These are phyloP conservation scores for Montipora foliosa DNA, from an alignment of 64 coral and sea anemone species.

Conservation along the genomic window DNA sequence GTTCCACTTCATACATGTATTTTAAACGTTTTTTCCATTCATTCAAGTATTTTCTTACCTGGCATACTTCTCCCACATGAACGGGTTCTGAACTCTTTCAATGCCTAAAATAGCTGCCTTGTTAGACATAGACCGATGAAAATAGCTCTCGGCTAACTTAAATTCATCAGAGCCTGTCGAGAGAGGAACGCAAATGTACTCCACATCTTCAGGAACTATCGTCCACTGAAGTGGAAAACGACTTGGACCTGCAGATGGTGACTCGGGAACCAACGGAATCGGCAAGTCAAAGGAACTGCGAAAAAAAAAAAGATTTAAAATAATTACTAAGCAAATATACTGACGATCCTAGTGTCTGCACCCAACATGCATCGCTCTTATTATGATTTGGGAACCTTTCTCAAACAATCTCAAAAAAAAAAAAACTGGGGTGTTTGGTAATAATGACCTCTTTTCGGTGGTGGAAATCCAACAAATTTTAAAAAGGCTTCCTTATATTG, in stretches of 20 bases:
- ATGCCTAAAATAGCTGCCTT: conserved; percentile 49
- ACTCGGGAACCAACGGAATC: neutral
- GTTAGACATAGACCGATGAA: conserved; percentile 51
- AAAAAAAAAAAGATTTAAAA: neutral
- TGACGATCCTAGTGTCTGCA: too few relatives aligned
- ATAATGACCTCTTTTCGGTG: too few relatives aligned
- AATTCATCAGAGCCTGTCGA: conserved; percentile 42
- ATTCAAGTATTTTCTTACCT: conserved; percentile 20
- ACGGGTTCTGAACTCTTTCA: conserved; percentile 84
- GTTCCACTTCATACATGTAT: too few relatives aligned
- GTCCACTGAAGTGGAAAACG: conserved; percentile 43
- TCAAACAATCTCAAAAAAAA: too few relatives aligned
- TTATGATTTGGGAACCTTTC: too few relatives aligned
- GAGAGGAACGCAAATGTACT: conserved; percentile 50
- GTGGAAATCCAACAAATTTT: too few relatives aligned
- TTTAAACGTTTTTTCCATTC: too few relatives aligned
- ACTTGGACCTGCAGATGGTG: neutral
- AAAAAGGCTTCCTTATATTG: too few relatives aligned
- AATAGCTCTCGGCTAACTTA: conserved; percentile 59
- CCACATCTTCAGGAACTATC: conserved; percentile 36
- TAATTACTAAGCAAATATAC: too few relatives aligned
- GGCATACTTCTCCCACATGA: conserved; percentile 78
- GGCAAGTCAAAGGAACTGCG: conserved; percentile 20
- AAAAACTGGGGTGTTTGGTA: too few relatives aligned
- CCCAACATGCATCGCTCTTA: too few relatives aligned